Percentiles rank a stretch among this genome's conserved stretches.
These are phyloP conservation scores for Epinephelus cyanopodus DNA, from an alignment of 2,113 vertebrate species.

Conservation along the genomic window DNA sequence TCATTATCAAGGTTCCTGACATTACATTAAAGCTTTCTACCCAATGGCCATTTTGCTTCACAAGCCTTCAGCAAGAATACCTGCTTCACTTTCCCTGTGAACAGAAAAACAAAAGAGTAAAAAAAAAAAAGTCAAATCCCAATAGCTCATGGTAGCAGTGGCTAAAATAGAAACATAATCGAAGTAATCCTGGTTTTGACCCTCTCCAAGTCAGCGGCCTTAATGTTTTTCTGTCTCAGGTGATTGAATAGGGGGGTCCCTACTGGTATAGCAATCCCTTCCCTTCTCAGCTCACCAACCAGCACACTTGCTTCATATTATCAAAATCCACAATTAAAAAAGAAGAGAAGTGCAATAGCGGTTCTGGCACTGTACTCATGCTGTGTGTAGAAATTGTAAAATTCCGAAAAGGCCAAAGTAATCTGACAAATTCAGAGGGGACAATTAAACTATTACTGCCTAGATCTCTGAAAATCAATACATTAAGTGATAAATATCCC, in stretches of 20 bases:
- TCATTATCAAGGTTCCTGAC: conserved; percentile 21
- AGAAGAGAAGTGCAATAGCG: conserved; percentile 10
- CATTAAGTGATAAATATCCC: conserved; percentile 19
- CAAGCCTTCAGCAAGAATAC: conserved; percentile 1
- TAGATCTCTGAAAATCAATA: conserved; percentile 22
- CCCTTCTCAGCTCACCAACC: neutral
- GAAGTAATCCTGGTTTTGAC: conserved; percentile 66
- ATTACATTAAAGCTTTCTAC: conserved; percentile 7
- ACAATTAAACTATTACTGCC: conserved; percentile 16
- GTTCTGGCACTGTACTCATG: neutral
- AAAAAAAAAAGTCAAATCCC: conserved; percentile 38
- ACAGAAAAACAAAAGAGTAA: neutral
- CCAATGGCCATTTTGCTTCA: conserved; percentile 1
- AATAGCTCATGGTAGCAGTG: conserved; percentile 48
- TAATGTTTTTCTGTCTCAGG: conserved; percentile 75
- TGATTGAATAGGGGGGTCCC: conserved; percentile 60
- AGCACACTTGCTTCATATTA: conserved; percentile 17
- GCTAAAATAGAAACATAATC: conserved; percentile 69
- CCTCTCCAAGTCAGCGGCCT: conserved; percentile 47
- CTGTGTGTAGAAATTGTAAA: conserved; percentile 19
- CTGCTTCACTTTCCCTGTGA: neutral
- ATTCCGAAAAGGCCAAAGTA: conserved; percentile 1
- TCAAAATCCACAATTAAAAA: conserved; percentile 37
- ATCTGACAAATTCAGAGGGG: conserved; percentile 37
- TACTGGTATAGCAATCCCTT: conserved; percentile 42